Base-by-base conservation (phyloP, 1,140 invertebrate genomes). In the Achroia grisella region DNA sequence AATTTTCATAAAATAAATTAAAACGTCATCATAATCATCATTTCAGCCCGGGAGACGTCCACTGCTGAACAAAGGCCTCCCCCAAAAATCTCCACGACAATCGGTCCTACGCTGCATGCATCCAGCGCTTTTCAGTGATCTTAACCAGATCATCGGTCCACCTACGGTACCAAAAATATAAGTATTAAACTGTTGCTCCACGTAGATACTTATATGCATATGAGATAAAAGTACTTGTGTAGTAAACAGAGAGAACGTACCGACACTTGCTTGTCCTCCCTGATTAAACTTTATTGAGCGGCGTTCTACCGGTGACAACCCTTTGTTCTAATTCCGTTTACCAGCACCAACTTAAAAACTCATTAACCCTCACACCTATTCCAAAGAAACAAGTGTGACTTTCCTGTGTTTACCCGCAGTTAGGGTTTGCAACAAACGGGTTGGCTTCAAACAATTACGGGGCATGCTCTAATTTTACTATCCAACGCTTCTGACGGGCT, bases 201-300 rank as follows among this genome's bases (percentile, higher is more conserved):
- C n/a, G n/a, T n/a, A n/a, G n/a, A n/a, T n/a, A n/a, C n/a, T n/a
- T n/a, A 23, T 6, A 23, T 23, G 17, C 17, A 23, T 23, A 23
- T 6, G 6, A 23, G 17, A 23, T 23, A 6, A 3, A 23, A 6
- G 17, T 23, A 23, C 17, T n/a, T n/a, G n/a, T n/a, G 17, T 23
- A 23, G 17, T 23, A 42, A 42, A 28, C 33, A 50, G 35, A 43
- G 14, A 36, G 35, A 46, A 44, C 40, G 52, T 53, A 56, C 48
- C 56, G 48, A 58, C 55, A 51, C 53, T 54, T 42, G 44, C 50
- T 50, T 56, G 53, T 61, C 61, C 34, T 15, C 29, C 33, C 56
- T 66, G 62, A 66, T 66, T 66, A 66, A 66, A 66, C 51, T 66
- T 66, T 66, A 66, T 66, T 66, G 58, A 59, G 55, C 56, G 52